A percentile compares a stretch with the other conserved stretches of the same genome.
These are phyloP conservation scores for Meandrusa payeni DNA, from an alignment of 2,888 invertebrate species.

Conservation along the genomic window DNA sequence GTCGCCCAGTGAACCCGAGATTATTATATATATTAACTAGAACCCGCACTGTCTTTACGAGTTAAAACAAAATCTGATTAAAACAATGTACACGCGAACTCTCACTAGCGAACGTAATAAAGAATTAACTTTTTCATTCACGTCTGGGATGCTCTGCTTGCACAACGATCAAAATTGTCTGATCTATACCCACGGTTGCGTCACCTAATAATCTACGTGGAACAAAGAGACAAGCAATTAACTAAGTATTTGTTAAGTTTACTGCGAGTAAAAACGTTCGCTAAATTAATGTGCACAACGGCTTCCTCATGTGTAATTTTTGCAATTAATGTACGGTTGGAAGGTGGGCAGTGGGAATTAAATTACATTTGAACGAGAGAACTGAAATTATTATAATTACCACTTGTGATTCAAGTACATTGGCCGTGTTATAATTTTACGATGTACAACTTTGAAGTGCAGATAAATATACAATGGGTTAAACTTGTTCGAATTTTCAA, in stretches of 20 bases:
- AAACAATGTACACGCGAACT: slow-evolving; percentile 48
- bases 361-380: slow-evolving; percentile 8
- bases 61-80: slow-evolving; percentile 53
- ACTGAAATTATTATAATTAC: slow-evolving; percentile 24
- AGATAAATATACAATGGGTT: slow-evolving; percentile 1
- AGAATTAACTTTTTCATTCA: slow-evolving; percentile 44
- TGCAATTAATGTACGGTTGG: slow-evolving; percentile 69
- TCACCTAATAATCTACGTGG: slow-evolving; percentile 59
- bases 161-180: slow-evolving; percentile 64
- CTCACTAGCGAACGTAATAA: slow-evolving; percentile 41
- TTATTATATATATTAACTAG: slow-evolving; percentile 18
- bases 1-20: too few species aligned
- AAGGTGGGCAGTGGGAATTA: slow-evolving; percentile 35
- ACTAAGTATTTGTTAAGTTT: slow-evolving; percentile 72
- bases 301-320: slow-evolving; percentile 76
- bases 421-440: slow-evolving; percentile 12
- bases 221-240: slow-evolving; percentile 74
- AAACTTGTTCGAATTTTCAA: slow-evolving; percentile 15
- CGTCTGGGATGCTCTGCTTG: slow-evolving; percentile 40
- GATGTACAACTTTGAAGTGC: slow-evolving; percentile 14
- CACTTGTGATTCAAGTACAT: slow-evolving; percentile 1
- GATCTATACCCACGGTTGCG: slow-evolving; percentile 58
- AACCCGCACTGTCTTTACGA: slow-evolving; percentile 28
- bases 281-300: slow-evolving; percentile 65
- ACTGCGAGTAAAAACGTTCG: slow-evolving; percentile 60